Evolutionary conservation across 2,797 vertebrate genomes (phyloP), one percentile per base, ranked within the genome.

Genomic region (Toxotes lorentzi): DNA sequence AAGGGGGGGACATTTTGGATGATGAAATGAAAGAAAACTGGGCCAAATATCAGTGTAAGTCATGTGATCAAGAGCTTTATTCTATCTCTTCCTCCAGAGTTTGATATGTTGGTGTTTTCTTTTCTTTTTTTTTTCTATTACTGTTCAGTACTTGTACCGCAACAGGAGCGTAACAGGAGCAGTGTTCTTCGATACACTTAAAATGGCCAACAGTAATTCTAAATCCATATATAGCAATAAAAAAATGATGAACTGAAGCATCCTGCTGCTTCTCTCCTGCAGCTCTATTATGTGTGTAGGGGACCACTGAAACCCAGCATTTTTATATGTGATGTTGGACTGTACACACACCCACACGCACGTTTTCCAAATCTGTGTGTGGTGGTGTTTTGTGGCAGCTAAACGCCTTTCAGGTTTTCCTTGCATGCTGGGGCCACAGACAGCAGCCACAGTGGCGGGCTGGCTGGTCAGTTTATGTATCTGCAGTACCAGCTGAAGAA

Each of bases 321-420:
- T 86, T 90, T 72, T 75, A 63, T 83, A 79, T 73, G 76, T 66
- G 71, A 85, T 84, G 89, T 84, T 88, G 86, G 87, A 92, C 81
- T 81, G 71, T 76, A 84, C 73, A 75, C 80, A 79, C 45, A 61
- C 78, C 78, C 70, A 59, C 64, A 73, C 80, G 74, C 70, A 32
- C 76, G 47, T 70, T 75, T 70, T 73, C 50, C 64, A 66, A 40
- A 79, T 73, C 58, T 79, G 87, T 84, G 83, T 84, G 87, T 81
- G 85, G 70, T 68, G 76, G 73, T 90, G 81, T 91, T 91, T 89
- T 91, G 90, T 89, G 93, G 93, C 92, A 93, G 91, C 94, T 95
- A 93, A 89, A 88, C 65, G 60, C 86, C 88, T 77, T 92, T 93
- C 92, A 93, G 93, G 93, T 92, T 92, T 86, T 91, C 81, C 80